Conservation (phyloP, 2,113 vertebrate species). For the Anser cygnoides region DNA sequence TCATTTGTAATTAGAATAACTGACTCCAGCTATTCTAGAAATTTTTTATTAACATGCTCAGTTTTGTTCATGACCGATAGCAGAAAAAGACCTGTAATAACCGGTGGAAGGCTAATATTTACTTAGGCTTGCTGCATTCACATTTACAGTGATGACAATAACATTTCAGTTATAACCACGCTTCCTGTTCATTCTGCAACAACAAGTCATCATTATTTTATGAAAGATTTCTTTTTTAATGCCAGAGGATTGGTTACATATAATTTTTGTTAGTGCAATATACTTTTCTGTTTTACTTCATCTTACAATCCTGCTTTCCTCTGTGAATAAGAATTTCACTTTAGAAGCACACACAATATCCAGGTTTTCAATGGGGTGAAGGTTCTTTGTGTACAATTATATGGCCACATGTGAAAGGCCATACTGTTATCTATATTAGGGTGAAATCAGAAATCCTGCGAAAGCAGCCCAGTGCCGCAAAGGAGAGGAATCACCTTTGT, state of each 20-base stretch:
- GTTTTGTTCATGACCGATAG: not conserved
- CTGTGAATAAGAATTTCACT: not conserved
- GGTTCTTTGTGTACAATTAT: not conserved
- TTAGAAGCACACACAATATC: not conserved
- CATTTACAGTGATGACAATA: not conserved
- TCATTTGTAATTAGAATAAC: not conserved
- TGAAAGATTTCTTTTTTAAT: not conserved
- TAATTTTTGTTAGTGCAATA: not conserved
- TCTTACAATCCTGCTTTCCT: not conserved
- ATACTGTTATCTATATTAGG: not conserved
- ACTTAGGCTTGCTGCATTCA: not conserved
- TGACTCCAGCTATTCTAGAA: not conserved
- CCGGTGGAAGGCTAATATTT: not conserved
- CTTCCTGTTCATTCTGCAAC: not conserved
- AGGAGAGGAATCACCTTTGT: not conserved
- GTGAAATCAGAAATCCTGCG: constrained; percentile 1
- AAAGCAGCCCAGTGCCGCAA: not conserved
- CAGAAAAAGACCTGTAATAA: not conserved
- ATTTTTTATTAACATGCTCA: not conserved
- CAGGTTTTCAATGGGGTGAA: not conserved
- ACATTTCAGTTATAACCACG: not conserved
- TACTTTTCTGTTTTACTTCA: not conserved
- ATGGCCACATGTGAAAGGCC: not conserved
- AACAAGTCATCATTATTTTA: not conserved
- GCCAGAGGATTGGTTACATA: not conserved